Percentiles rank a stretch among this genome's conserved stretches.
phyloP scores from a whole-genome alignment of 2,888 invertebrate genomes.

The Arge pagana region DNA sequence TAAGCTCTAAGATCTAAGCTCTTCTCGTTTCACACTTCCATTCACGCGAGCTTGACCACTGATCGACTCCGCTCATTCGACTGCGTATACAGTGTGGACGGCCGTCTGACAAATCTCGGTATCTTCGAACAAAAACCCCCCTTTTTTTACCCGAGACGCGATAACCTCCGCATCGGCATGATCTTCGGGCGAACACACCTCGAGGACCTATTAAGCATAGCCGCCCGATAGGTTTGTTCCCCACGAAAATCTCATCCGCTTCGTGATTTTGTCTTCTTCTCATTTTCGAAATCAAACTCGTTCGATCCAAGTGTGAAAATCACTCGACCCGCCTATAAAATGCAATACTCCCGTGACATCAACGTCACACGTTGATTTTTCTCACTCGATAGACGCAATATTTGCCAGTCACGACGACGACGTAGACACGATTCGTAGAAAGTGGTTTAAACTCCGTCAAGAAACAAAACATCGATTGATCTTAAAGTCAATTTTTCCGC shows the following conservation, averaged over 20 bases:
- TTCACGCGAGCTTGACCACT: constrained; percentile 18
- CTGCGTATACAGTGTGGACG: constrained; percentile 39
- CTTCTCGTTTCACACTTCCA: constrained; percentile 4
- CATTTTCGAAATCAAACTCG: no score
- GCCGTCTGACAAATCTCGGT: constrained; percentile 26
- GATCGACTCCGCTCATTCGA: constrained; percentile 33
- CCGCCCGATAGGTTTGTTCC: neutral
- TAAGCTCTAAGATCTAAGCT: neutral
- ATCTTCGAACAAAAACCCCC: constrained; percentile 44
- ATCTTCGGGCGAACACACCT: constrained; percentile 47
- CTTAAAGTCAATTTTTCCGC: no score
- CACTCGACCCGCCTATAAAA: no score
- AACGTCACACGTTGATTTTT: no score
- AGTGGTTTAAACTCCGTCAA: no score
- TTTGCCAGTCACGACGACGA: no score
- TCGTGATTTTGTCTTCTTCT: neutral
- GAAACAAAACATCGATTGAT: no score
- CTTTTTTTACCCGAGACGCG: constrained; percentile 32
- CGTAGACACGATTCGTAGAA: no score
- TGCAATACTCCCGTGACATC: no score
- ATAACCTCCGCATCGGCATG: constrained; percentile 50
- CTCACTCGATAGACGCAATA: no score
- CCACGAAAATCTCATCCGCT: neutral
- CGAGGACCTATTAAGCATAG: constrained; percentile 20
- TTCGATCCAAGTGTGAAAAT: no score